Base-by-base conservation (phyloP, 2,888 invertebrate genomes). In the Macaria liturata region DNA sequence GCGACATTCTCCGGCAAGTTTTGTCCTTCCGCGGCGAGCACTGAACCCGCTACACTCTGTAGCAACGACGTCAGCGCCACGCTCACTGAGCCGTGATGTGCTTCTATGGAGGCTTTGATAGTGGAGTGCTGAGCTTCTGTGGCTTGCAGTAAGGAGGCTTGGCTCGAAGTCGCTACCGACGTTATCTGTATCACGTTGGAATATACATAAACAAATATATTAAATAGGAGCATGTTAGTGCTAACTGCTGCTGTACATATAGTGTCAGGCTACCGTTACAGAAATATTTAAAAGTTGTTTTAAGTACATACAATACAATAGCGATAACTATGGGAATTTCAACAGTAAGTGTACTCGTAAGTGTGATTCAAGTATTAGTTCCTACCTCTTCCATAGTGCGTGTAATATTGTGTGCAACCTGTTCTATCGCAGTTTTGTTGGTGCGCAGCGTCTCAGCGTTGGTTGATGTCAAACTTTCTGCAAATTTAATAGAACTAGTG, bases 311-410 rank as follows among this genome's bases (percentile, higher is more conserved):
- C 20, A 20, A 20, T 20, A 20, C 1, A 20, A 20, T 20, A 20
- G 20, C 20, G 2, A 20, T 20, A 20, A 20, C 20, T 20, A 20
- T 20, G 2, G 20, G 20, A 20, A 20, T 20, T 20, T 20, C 20
- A 20, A 20, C 20, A 20, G 20, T 20, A 20, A n/a, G n/a, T n/a
- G n/a, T n/a, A n/a, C n/a, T n/a, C n/a, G n/a, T n/a, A n/a, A n/a
- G n/a, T n/a, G n/a, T n/a, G n/a, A n/a, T n/a, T n/a, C n/a, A n/a
- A n/a, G n/a, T n/a, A n/a, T n/a, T n/a, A n/a, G n/a, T n/a, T 54
- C 46, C 55, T 68, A 88, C 89, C 79, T 80, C 78, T 48, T 73
- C 70, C 46, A 78, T 71, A 7, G 76, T 71, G 1, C 77, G 76
- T 9, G 69, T 59, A 8, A 84, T 74, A 3, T 70, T 76, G 32